Conservation (phyloP, 2,888 invertebrate genomes). For the Cryptocephalus primarius region DNA sequence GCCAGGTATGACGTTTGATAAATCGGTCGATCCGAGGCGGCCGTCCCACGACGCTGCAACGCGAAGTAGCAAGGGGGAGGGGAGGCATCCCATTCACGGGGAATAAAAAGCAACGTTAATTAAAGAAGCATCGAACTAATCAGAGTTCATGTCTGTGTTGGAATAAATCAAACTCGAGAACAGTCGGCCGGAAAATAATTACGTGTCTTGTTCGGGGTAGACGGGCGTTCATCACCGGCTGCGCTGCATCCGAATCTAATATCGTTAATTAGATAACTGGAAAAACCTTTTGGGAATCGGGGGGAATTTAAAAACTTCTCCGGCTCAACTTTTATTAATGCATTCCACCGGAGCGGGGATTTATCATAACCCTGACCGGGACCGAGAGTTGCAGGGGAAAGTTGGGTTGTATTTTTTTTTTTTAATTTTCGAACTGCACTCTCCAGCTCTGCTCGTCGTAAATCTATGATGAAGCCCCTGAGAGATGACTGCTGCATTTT, state of each 20-base stretch:
- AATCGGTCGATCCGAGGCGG: constrained; percentile 29
- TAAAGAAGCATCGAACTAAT: constrained; percentile 42
- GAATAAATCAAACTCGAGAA: constrained; percentile 40
- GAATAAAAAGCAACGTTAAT: constrained; percentile 36
- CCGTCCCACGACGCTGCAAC: constrained; percentile 21
- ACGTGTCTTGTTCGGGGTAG: constrained; percentile 38
- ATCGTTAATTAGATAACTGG: constrained; percentile 38
- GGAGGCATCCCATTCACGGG: constrained; percentile 24
- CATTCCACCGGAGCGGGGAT: constrained; percentile 12
- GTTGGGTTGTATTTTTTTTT: constrained; percentile 1
- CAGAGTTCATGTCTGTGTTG: constrained; percentile 38
- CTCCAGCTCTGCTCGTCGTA: too few species aligned
- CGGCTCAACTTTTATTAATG: constrained; percentile 22
- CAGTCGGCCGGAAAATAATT: constrained; percentile 39
- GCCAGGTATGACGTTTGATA: constrained; percentile 28
- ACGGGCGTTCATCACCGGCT: constrained; percentile 36
- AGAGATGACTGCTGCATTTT: too few species aligned
- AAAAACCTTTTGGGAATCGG: constrained; percentile 30
- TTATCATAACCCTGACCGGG: constrained; percentile 14
- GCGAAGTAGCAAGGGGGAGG: constrained; percentile 3
- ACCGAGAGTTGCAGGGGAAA: background rate
- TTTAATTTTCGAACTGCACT: too few species aligned
- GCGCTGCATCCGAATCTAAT: constrained; percentile 39
- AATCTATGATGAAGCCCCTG: too few species aligned
- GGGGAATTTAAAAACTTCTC: constrained; percentile 24